Conservation (phyloP, 2,113 vertebrate species). For the Antechinus stuartii region DNA sequence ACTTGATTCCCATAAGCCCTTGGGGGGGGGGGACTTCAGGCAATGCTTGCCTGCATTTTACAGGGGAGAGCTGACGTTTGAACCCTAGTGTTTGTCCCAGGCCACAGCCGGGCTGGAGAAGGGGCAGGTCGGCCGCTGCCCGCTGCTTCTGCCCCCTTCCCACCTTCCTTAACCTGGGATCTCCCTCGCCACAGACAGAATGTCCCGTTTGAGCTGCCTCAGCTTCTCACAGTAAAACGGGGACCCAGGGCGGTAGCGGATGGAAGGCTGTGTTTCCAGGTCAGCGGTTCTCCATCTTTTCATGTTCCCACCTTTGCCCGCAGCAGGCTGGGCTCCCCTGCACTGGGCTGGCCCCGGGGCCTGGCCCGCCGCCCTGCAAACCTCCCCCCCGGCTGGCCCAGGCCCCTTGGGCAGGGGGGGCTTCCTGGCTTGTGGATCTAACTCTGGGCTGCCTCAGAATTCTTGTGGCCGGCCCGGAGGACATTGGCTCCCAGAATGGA, state of each 20-base stretch:
- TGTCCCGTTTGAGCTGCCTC: not conserved
- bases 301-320: not conserved
- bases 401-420: not conserved
- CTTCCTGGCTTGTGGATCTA: not conserved
- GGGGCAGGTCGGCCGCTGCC: not conserved
- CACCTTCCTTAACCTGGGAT: not conserved
- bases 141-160: not conserved
- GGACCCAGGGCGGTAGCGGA: not conserved
- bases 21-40: not conserved
- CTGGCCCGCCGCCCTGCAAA: not conserved
- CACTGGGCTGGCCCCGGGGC: not conserved
- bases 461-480: not conserved
- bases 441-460: not conserved
- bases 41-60: not conserved
- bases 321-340: no score
- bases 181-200: not conserved
- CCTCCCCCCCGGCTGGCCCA: not conserved
- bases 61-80: not conserved
- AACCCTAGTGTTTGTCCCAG: not conserved
- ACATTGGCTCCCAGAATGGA: not conserved
- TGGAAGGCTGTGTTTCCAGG: not conserved
- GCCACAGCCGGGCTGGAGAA: not conserved
- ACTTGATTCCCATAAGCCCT: not conserved
- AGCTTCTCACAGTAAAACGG: not conserved
- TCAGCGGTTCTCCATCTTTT: not conserved